Percentiles rank a stretch among this genome's conserved stretches.
These are phyloP conservation scores for Sinonovacula constricta DNA, from an alignment of 1,140 invertebrate genomes.

Conservation along the genomic window DNA sequence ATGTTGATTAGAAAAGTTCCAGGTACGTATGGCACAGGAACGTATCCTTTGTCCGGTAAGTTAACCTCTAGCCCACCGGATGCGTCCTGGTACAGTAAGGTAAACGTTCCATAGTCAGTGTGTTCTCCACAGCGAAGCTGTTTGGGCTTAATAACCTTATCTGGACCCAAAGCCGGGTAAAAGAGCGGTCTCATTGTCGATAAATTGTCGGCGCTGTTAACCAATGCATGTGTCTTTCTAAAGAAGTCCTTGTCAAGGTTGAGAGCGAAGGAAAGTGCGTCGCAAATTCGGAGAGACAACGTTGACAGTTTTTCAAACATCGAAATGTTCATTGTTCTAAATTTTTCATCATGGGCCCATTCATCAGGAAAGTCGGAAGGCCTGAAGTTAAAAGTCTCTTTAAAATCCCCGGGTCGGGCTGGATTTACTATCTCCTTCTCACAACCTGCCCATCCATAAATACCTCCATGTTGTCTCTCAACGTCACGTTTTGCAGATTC, in stretches of 20 bases:
- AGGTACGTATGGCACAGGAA: no score
- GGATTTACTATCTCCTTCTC: slow-evolving; percentile 42
- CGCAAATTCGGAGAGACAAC: slow-evolving; percentile 35
- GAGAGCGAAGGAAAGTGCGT: slow-evolving; percentile 50
- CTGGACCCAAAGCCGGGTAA: slow-evolving; percentile 15
- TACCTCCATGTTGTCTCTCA: slow-evolving; percentile 13
- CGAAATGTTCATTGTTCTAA: neutral
- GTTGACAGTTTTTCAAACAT: slow-evolving; percentile 27
- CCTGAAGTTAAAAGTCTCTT: slow-evolving; percentile 36
- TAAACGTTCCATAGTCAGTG: no score
- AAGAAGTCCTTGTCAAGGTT: slow-evolving; percentile 28
- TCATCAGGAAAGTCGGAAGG: slow-evolving; percentile 4
- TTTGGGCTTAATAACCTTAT: slow-evolving; percentile 60
- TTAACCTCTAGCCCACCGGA: slow-evolving; percentile 78
- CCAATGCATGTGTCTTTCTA: slow-evolving; percentile 14
- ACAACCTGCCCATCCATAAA: slow-evolving; percentile 47
- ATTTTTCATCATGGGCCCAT: slow-evolving; percentile 11
- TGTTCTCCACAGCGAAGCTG: slow-evolving; percentile 84
- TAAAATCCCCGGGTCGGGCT: slow-evolving; percentile 28
- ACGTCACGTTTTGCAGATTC: slow-evolving; percentile 40
- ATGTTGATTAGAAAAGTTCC: slow-evolving; percentile 50
- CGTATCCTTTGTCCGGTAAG: slow-evolving; percentile 3
- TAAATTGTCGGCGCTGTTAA: slow-evolving; percentile 6
- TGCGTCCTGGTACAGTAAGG: no score
- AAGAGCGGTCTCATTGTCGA: slow-evolving; percentile 25